Evolutionary conservation across 1,140 invertebrate species (phyloP), one percentile per base, ranked within the genome.

Genomic region (Rhyzopertha dominica): DNA sequence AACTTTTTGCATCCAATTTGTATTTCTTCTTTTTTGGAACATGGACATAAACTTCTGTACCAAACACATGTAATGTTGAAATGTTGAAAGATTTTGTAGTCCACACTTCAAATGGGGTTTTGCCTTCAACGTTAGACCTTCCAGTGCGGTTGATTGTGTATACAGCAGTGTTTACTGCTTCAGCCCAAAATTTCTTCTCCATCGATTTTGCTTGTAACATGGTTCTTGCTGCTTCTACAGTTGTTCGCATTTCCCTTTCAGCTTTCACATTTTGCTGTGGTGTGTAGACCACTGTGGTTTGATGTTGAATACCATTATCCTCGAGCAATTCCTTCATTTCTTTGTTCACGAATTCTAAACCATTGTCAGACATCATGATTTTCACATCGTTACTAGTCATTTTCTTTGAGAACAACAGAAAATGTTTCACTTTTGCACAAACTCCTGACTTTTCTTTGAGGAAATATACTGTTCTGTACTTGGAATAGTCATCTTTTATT

Each of bases 231-330:
- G 49, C 36, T 47, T 70, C 65, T 0, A 64, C 50, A 1, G 67
- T 16, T 8, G 61, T 69, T 12, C 62, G 16, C 51, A 67, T 70
- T 28, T 61, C 59, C 46, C 66, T 36, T 51, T 71, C 67, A 8
- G 60, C 56, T 16, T 54, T 32, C 3, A 66, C 65, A 49, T 71
- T 71, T 39, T 64, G 51, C 49, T 71, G 48, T 8, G 62, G 62
- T 34, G 61, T 62, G 43, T 66, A 67, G 0, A 54, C 41, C 0
- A 58, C 55, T 4, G 67, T 65, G 5, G 28, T 51, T 45, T 69
- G 59, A 44, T 66, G 64, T 24, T 36, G 29, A 17, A 67, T 67
- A 4, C 64, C 66, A 40, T 39, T 14, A 13, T 52, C 19, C 30
- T 40, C 43, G 10, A 64, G 46, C 22, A 30, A 46, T 41, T 40